Base-by-base conservation (phyloP, 2,888 invertebrate species). In the Cephalotes varians region DNA sequence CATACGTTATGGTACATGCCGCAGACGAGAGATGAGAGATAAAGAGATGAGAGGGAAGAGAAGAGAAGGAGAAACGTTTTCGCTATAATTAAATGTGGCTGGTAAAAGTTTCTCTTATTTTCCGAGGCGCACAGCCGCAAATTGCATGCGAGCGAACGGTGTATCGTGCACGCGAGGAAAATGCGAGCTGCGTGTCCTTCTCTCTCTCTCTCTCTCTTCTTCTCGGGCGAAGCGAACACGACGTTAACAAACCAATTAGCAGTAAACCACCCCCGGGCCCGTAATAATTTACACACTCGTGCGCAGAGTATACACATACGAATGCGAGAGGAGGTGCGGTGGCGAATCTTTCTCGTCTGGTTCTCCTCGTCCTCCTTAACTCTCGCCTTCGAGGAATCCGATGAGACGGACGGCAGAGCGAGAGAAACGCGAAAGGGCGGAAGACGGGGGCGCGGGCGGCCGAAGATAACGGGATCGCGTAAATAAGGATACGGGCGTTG, bases 191-290 rank as follows among this genome's bases (percentile, higher is more conserved):
- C 67, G 44, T 12, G 18, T n/a, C 6, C 47, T 21, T 37, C 62
- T 49, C 12, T 49, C 64, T 25, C 40, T 25, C 62, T 10, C 12
- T n/a, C 58, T 21, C 58, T 37, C 25, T 28, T 47, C 58, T 67
- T 4, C 31, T 49, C 21, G 7, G 31, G 21, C 82, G 85, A 89
- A 80, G 88, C 90, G 89, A 93, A 92, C 90, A 87, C 89, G 89
- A 91, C 91, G 92, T 92, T 93, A 93, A 93, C 93, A 92, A 93
- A 93, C 92, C 93, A 93, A 93, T 93, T 93, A 93, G 92, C 93
- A 93, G 91, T 92, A 91, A 93, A 93, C 91, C 88, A 92, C 88
- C 91, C 90, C 85, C 81, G 65, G 47, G 72, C 47, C 71, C 15
- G 91, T 87, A 87, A 91, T 92, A 92, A 91, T 92, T 92, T 85